Evolutionary conservation across 1,140 invertebrate genomes (phyloP).

Genomic region (Spodoptera frugiperda): DNA sequence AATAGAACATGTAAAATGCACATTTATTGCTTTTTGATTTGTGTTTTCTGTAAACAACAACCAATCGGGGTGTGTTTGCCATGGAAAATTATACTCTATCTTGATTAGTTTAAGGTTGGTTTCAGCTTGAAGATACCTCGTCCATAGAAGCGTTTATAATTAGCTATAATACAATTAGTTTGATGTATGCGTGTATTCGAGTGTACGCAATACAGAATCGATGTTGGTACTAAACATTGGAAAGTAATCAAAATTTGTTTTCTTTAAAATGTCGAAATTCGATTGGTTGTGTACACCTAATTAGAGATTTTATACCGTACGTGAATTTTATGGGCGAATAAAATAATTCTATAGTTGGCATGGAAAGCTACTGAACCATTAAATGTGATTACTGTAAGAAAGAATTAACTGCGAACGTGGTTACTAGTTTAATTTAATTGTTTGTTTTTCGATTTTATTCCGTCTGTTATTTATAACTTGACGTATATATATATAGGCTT

Average conservation of each 20-base stretch:
- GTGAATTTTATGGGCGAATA: too few species aligned
- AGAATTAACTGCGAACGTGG: too few species aligned
- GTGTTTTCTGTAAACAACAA: slow-evolving; percentile 58
- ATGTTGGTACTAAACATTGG: slow-evolving; percentile 4
- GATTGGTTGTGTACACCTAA: neutral
- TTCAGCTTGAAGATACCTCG: neutral
- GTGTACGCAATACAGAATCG: slow-evolving; percentile 32
- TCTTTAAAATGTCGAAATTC: neutral
- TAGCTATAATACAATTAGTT: slow-evolving; percentile 47
- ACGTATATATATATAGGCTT: too few species aligned
- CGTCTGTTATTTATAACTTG: too few species aligned
- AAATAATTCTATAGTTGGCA: neutral
- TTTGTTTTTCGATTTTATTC: too few species aligned
- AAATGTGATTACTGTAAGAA: neutral
- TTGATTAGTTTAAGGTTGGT: neutral
- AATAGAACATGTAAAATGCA: slow-evolving; percentile 67
- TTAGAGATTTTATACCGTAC: neutral
- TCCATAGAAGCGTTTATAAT: slow-evolving; percentile 47
- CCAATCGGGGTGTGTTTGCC: neutral
- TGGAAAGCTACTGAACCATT: neutral
- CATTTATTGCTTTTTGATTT: slow-evolving; percentile 71
- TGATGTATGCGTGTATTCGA: slow-evolving; percentile 31
- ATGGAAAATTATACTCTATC: slow-evolving; percentile 7
- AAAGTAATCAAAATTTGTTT: slow-evolving; percentile 31
- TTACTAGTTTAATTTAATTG: too few species aligned